phyloP scores from a whole-genome alignment of 2,113 vertebrate genomes.

The Brachirus orientalis region DNA sequence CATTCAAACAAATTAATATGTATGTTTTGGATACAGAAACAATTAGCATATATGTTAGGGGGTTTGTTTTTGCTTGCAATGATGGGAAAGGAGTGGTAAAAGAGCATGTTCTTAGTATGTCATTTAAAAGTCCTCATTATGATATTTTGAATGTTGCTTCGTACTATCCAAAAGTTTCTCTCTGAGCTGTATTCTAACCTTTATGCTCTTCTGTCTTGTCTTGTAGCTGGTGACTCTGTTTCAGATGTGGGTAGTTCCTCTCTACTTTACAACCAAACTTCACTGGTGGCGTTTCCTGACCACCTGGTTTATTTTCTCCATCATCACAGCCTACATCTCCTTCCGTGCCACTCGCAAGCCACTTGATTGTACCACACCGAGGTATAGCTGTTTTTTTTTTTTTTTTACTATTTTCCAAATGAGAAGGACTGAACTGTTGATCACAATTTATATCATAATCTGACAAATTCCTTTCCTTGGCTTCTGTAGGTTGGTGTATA shows the following conservation, averaged over 20 bases:
- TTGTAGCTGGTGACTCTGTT: slow-evolving; percentile 97
- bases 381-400: slow-evolving; percentile 76
- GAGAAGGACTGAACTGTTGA: too few species aligned
- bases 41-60: too few species aligned
- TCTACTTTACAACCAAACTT: slow-evolving; percentile 98
- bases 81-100: too few species aligned
- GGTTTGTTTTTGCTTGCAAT: neutral
- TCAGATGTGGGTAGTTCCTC: slow-evolving; percentile 99
- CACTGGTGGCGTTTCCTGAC: slow-evolving; percentile 97
- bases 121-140: too few species aligned
- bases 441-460: neutral
- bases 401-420: too few species aligned
- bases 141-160: too few species aligned
- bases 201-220: slow-evolving; percentile 46
- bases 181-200: slow-evolving; percentile 14
- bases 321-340: slow-evolving; percentile 93
- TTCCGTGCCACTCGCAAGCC: slow-evolving; percentile 96
- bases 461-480: neutral
- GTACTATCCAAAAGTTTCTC: too few species aligned
- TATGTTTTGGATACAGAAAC: too few species aligned
- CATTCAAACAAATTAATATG: too few species aligned
- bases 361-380: slow-evolving; percentile 92
- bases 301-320: slow-evolving; percentile 94
- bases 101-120: too few species aligned
- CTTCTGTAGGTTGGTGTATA: slow-evolving; percentile 92